A percentile compares a stretch with the other conserved stretches of the same genome.
phyloP scores from a whole-genome alignment of 1,140 invertebrate species.

The Scaptodrosophila lebanonensis region DNA sequence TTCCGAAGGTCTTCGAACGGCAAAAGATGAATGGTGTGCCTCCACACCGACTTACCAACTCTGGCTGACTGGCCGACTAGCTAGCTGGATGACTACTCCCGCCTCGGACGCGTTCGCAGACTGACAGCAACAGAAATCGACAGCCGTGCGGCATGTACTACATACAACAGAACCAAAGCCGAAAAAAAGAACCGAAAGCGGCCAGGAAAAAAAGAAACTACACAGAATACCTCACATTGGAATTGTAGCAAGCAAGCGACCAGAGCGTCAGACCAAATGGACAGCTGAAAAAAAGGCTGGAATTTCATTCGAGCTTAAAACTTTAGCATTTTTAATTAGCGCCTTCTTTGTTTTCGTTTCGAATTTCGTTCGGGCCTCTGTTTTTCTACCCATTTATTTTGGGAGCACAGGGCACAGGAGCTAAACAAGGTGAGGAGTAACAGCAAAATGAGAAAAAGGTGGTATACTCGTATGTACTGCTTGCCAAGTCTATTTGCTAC shows the following conservation, averaged over 20 bases:
- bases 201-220: conserved; percentile 24
- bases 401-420: too few species aligned
- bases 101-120: conserved; percentile 23
- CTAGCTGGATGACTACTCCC: conserved; percentile 25
- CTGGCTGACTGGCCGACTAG: too few species aligned
- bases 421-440: background rate
- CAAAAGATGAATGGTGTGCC: conserved; percentile 66
- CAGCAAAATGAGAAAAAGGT: background rate
- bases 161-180: conserved; percentile 57
- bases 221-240: conserved; percentile 48
- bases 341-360: conserved; percentile 72
- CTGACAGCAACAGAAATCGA: conserved; percentile 71
- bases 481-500: too few species aligned
- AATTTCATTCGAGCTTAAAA: conserved; percentile 63
- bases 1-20: conserved; percentile 54
- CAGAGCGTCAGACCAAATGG: conserved; percentile 42
- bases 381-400: conserved; percentile 15
- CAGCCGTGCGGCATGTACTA: conserved; percentile 65
- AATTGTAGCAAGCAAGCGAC: conserved; percentile 40
- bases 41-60: conserved; percentile 10
- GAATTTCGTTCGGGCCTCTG: conserved; percentile 53
- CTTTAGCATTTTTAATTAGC: conserved; percentile 76
- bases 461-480: too few species aligned
- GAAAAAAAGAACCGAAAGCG: conserved; percentile 32
- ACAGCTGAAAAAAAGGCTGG: conserved; percentile 73